Evolutionary conservation across 2,797 vertebrate genomes (phyloP), one percentile per base, ranked within the genome.

Genomic region (Cyclura pinguis): DNA sequence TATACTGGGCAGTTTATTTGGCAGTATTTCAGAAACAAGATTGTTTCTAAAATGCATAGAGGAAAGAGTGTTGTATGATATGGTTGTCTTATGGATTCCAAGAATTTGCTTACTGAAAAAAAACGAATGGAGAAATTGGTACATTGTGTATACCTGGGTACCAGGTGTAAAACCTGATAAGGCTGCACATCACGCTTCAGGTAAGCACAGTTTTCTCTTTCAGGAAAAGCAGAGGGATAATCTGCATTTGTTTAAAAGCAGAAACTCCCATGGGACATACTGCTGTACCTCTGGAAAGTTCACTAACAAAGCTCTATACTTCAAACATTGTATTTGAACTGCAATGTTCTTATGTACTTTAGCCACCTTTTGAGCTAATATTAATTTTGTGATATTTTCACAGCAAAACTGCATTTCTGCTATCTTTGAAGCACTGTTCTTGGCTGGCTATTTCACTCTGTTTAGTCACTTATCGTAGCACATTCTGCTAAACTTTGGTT

Each of bases 101-200:
- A 80, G 80, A 74, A 55, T 87, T 80, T 84, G 29, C 62, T 84
- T 91, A 52, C 80, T 91, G 47, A n/a, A 87, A 90, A 87, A 64
- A 89, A 76, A 35, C 3, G 27, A 13, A 90, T 62, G 52, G 38
- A 22, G 9, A 81, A 73, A 59, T 73, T 87, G 55, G 42, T n/a
- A 78, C 27, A 67, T 2, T 0, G 29, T 59, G 35, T 74, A 69
- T 29, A 69, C 4, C 29, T 59, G 77, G 73, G 42, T 84, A 80
- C 59, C 73, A 88, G 86, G 27, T 73, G 62, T 62, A 72, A 84
- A 84, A 35, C 55, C 50, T 88, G 81, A 88, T 91, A 84, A 80
- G 62, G 42, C 35, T 80, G 73, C 52, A 59, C 82, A 62, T 84
- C 62, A 77, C 38, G 29, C 35, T 85, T 88, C 84, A 80, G 52